Evolutionary conservation across 2,113 vertebrate genomes (phyloP).

Genomic region (Arothron firmamentum): DNA sequence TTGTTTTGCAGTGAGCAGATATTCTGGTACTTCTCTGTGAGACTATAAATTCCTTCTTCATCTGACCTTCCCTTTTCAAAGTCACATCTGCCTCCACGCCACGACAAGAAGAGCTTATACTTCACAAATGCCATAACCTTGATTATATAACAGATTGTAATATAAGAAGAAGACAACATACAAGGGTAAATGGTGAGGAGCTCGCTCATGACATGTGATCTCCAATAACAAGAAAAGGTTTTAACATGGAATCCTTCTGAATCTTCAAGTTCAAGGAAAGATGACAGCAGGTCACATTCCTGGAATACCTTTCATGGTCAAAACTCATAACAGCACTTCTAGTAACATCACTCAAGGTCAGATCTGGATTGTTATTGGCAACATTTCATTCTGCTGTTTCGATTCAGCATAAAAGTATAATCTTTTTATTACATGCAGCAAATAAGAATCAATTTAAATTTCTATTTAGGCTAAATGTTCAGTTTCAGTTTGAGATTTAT

Average conservation of each 20-base stretch:
- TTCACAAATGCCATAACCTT: conserved; percentile 53
- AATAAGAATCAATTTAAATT: too few species aligned
- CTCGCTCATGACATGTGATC: conserved; percentile 42
- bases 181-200: conserved; percentile 17
- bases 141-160: conserved; percentile 58
- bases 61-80: conserved; percentile 45
- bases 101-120: conserved; percentile 37
- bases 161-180: conserved; percentile 42
- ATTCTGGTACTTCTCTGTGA: conserved; percentile 38
- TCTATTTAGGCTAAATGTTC: too few species aligned
- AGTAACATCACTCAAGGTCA: conserved; percentile 7
- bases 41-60: conserved; percentile 27
- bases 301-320: conserved; percentile 2
- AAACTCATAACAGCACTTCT: conserved; percentile 3
- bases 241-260: too few species aligned
- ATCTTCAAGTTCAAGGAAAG: conserved; percentile 14
- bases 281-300: conserved; percentile 8
- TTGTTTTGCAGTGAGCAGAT: conserved; percentile 11
- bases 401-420: too few species aligned
- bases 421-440: too few species aligned
- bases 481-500: too few species aligned
- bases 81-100: conserved; percentile 31
- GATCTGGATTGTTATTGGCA: too few species aligned
- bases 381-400: too few species aligned
- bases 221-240: conserved; percentile 4